These are phyloP conservation scores for Lottia gigantea DNA, from an alignment of 2,888 invertebrate genomes.

Conservation along the genomic window DNA sequence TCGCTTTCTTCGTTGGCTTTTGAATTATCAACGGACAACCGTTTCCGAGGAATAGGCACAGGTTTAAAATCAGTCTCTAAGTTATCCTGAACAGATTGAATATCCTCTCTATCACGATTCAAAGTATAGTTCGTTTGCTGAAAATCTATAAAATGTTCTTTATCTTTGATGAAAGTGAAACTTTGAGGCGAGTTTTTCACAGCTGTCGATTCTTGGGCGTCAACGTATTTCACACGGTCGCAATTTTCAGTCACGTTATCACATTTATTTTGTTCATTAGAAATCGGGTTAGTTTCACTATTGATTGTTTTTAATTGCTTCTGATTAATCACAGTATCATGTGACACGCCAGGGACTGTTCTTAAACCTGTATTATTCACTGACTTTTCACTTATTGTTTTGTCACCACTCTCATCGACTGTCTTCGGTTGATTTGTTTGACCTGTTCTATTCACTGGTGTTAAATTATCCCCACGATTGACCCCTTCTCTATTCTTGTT, in stretches of 20 bases:
- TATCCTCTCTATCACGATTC: slow-evolving; percentile 8
- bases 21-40: slow-evolving; percentile 6
- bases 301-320: neutral
- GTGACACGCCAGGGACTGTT: too few relatives aligned
- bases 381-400: neutral
- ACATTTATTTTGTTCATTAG: neutral
- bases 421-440: neutral
- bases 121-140: slow-evolving; percentile 19
- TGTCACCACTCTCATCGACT: neutral
- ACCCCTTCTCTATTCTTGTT: neutral
- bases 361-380: too few relatives aligned
- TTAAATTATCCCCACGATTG: neutral
- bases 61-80: slow-evolving; percentile 13
- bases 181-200: slow-evolving; percentile 23
- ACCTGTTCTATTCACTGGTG: neutral
- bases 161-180: slow-evolving; percentile 22
- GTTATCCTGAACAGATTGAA: slow-evolving; percentile 6
- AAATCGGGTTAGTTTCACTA: neutral
- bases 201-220: slow-evolving; percentile 23
- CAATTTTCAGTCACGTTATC: neutral
- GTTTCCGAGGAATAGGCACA: slow-evolving; percentile 13
- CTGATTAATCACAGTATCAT: too few relatives aligned
- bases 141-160: slow-evolving; percentile 21
- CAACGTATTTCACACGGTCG: slow-evolving; percentile 13
- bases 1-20: neutral